Base-by-base conservation (phyloP, 1,140 invertebrate genomes). In the Pogonognathellus flavescens region DNA sequence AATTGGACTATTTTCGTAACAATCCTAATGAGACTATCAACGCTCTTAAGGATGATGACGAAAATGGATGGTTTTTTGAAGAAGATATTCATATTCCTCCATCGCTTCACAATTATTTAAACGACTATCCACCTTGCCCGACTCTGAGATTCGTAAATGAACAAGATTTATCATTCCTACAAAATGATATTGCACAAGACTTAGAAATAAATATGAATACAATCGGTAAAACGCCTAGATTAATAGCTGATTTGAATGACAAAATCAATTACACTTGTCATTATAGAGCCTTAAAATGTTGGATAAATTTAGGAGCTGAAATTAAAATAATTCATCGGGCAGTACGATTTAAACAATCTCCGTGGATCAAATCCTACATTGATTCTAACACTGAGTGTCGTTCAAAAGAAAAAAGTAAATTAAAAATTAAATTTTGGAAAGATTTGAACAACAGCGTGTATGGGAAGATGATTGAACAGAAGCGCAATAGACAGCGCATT, bases 361-460 rank as follows among this genome's bases (percentile, higher is more conserved):
- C 18, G 4, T 86, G 86, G 86, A 53, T 87, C 62, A 57, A 80
- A 50, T 14, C 6, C 0, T 87, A 82, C 83, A 76, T 87, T 72
- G 60, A 82, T 9, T 2, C 25, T 8, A 87, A 85, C 62, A 85
- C 81, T n/a, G 14, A 57, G n/a, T 18, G 7, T 10, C 16, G 84
- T 11, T 50, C 52, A 5, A 0, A 0, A 10, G 84, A 80, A 3
- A 57, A 0, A 14, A 22, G 14, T 8, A 18, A 82, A 49, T 70
- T 85, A n/a, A 11, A 90, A 83, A 89, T 89, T 87, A 85, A 89
- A 85, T 90, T 90, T 76, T 90, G 85, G 76, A 90, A 90, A 85
- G 62, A 89, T 22, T 85, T 90, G 84, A 88, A 87, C 20, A 90
- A 90, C 83, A 57, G 31, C 49, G 5, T 82, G 86, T 22, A 89